Evolutionary conservation across 2,888 invertebrate species (phyloP).

Genomic region (Scelioninae gen. 2): DNA sequence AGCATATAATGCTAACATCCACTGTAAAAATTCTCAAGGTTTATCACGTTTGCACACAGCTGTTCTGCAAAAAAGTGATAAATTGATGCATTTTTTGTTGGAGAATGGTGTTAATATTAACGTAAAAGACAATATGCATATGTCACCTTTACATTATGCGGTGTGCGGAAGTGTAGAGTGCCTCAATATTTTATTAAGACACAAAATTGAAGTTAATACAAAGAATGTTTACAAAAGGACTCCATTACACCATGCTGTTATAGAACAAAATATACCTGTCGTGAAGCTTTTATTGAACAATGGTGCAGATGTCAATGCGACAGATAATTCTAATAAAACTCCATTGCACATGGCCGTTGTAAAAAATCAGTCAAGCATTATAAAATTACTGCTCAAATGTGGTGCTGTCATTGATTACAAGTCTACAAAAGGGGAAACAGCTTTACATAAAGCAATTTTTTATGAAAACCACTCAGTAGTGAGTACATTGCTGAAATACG

Average conservation of each 20-base stretch:
- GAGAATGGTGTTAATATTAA: not conserved
- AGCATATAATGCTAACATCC: too few relatives aligned
- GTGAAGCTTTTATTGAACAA: not conserved
- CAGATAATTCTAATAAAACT: not conserved
- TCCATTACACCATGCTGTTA: slow-evolving; percentile 1
- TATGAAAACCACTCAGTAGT: not conserved
- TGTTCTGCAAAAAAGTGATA: not conserved
- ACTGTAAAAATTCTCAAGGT: slow-evolving; percentile 1
- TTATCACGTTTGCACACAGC: not conserved
- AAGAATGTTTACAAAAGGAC: slow-evolving; percentile 1
- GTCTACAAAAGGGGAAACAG: not conserved
- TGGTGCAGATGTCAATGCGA: not conserved
- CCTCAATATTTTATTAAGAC: not conserved
- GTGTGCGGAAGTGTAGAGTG: not conserved
- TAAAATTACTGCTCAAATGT: not conserved
- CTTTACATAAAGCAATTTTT: slow-evolving; percentile 1
- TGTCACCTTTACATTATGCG: slow-evolving; percentile 4
- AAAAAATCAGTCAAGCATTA: not conserved
- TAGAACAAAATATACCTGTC: not conserved
- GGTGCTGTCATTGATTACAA: not conserved
- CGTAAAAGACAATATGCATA: not conserved
- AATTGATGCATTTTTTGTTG: not conserved
- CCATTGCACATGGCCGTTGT: slow-evolving; percentile 1
- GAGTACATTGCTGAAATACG: not conserved
- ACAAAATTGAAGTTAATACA: not conserved